These are phyloP conservation scores for Temnothorax unifasciatus DNA, from an alignment of 2,888 invertebrate species.

Conservation along the genomic window DNA sequence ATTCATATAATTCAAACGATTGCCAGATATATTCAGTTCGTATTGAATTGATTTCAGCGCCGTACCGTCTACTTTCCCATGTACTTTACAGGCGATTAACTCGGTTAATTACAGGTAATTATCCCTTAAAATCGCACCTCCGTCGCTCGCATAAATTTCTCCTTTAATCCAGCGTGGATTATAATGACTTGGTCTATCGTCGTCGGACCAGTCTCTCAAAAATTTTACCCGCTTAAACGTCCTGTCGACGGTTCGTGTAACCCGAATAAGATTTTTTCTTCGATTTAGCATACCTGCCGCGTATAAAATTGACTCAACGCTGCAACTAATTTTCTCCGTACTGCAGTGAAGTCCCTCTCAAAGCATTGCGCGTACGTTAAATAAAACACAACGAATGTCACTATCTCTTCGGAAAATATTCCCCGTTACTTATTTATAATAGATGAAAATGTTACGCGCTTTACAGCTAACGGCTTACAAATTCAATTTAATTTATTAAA, in stretches of 20 bases:
- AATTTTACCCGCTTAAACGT: conserved; percentile 13
- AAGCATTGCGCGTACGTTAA: conserved; percentile 55
- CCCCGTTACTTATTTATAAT: conserved; percentile 26
- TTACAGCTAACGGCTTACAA: not conserved
- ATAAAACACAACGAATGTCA: conserved; percentile 54
- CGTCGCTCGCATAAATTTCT: conserved; percentile 36
- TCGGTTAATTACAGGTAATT: conserved; percentile 64
- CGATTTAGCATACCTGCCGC: not conserved
- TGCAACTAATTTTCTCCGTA: conserved; percentile 51
- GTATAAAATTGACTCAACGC: conserved; percentile 56
- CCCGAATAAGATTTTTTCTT: conserved; percentile 38
- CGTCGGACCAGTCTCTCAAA: conserved; percentile 7
- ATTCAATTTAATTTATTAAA: conserved; percentile 4
- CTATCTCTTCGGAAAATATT: conserved; percentile 39
- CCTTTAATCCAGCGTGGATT: conserved; percentile 52
- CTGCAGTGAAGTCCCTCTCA: conserved; percentile 42
- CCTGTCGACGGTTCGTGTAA: conserved; percentile 35
- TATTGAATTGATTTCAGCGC: conserved; percentile 50
- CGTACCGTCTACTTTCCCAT: conserved; percentile 35
- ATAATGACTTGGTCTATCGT: conserved; percentile 19
- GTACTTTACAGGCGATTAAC: conserved; percentile 58
- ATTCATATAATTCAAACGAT: conserved; percentile 25
- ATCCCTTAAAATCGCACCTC: conserved; percentile 54
- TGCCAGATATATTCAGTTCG: conserved; percentile 24
- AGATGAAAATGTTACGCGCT: conserved; percentile 11